phyloP scores from a whole-genome alignment of 2,797 vertebrate species.

The Taenioides sp. region DNA sequence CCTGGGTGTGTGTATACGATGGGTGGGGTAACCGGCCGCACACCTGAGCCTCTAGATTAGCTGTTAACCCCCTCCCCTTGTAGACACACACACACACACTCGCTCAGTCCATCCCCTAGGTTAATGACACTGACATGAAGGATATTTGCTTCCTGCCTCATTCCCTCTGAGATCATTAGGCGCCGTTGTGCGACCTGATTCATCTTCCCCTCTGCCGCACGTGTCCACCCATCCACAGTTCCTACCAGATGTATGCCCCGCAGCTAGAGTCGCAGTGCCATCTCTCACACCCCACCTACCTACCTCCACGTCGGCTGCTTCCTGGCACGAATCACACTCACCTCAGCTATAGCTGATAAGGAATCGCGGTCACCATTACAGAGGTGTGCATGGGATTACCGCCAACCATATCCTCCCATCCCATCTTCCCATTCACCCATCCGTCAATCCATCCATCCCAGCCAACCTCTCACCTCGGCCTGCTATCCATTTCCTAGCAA shows the following conservation, averaged over 20 bases:
- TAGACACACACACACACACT: conserved; percentile 20
- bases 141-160: conserved; percentile 50
- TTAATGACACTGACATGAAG: conserved; percentile 70
- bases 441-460: conserved; percentile 28
- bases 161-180: conserved; percentile 68
- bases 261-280: conserved; percentile 51
- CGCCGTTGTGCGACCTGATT: conserved; percentile 63
- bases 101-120: conserved; percentile 46
- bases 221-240: conserved; percentile 60
- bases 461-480: conserved; percentile 29
- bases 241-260: conserved; percentile 71
- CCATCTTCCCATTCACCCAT: conserved; percentile 13
- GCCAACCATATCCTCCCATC: conserved; percentile 29
- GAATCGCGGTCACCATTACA: conserved; percentile 60
- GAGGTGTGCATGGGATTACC: conserved; percentile 49
- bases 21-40: conserved; percentile 46
- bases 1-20: conserved; percentile 28
- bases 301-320: conserved; percentile 45
- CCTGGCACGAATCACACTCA: conserved; percentile 51
- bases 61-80: conserved; percentile 38
- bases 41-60: conserved; percentile 72
- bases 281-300: conserved; percentile 37
- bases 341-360: conserved; percentile 51
- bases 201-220: conserved; percentile 63
- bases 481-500: conserved; percentile 35